Evolutionary conservation across 2,797 vertebrate genomes (phyloP).

Genomic region (Hipposideros larvatus): DNA sequence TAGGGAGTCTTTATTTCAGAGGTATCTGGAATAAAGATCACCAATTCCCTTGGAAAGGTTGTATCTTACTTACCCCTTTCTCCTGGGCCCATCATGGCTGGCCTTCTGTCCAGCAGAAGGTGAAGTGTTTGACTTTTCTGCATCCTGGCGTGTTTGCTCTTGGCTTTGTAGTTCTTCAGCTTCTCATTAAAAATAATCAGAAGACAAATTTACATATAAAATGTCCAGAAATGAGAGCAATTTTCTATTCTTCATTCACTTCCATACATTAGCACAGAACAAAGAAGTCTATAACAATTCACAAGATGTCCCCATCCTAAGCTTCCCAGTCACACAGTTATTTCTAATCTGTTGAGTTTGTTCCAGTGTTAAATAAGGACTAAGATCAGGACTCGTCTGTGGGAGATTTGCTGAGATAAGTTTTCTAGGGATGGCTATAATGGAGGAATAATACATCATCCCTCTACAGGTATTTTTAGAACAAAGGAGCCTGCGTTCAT

Average conservation of each 20-base stretch:
- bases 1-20: slow-evolving; percentile 24
- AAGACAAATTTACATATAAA: slow-evolving; percentile 61
- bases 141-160: slow-evolving; percentile 77
- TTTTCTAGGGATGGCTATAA: not conserved
- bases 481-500: not conserved
- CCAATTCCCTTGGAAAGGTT: slow-evolving; percentile 52
- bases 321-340: not conserved
- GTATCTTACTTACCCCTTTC: slow-evolving; percentile 90
- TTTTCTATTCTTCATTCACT: slow-evolving; percentile 24
- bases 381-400: not conserved
- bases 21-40: not conserved
- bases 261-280: slow-evolving; percentile 4
- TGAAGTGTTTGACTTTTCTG: slow-evolving; percentile 84
- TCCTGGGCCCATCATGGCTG: slow-evolving; percentile 87
- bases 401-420: not conserved
- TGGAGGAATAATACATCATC: not conserved
- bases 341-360: slow-evolving; percentile 36
- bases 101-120: slow-evolving; percentile 86
- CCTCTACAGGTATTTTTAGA: not conserved
- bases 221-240: not conserved
- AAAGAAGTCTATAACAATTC: not conserved
- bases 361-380: slow-evolving; percentile 43
- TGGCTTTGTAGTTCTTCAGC: slow-evolving; percentile 78
- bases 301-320: not conserved
- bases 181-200: slow-evolving; percentile 68